Evolutionary conservation across 2,888 invertebrate genomes (phyloP).

Genomic region (Ichneumon xanthorius): DNA sequence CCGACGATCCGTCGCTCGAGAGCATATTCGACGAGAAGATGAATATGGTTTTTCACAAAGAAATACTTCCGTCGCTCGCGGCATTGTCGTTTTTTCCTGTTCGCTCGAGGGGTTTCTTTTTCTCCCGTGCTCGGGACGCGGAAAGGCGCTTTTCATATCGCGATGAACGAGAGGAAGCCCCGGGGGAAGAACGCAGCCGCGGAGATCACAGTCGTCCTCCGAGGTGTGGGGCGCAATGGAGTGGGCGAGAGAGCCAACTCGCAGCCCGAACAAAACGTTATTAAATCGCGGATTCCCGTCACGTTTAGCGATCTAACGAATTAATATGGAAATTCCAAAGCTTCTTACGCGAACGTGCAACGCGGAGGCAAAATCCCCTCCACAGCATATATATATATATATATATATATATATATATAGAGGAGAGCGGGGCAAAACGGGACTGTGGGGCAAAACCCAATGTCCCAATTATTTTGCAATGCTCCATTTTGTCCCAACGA

Average conservation of each 20-base stretch:
- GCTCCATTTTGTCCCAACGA: no score
- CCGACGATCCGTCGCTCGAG: constrained; percentile 16
- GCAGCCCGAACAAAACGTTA: constrained; percentile 74
- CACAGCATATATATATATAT: constrained; percentile 8
- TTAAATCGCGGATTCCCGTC: constrained; percentile 78
- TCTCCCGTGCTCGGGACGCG: constrained; percentile 40
- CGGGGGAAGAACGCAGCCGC: constrained; percentile 33
- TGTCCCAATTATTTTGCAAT: no score
- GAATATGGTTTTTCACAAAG: constrained; percentile 29
- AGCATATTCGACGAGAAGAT: background rate
- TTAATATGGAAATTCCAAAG: constrained; percentile 81
- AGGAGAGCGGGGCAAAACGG: no score
- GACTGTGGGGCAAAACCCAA: no score
- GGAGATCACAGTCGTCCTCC: constrained; percentile 38
- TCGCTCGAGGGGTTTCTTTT: constrained; percentile 25
- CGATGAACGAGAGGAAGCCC: background rate
- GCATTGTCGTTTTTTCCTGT: constrained; percentile 10
- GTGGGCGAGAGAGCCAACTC: constrained; percentile 5
- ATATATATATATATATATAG: no score
- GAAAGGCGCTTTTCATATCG: constrained; percentile 49
- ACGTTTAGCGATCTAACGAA: constrained; percentile 79
- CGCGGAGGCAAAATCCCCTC: constrained; percentile 74
- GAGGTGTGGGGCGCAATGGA: constrained; percentile 7
- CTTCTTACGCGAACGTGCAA: constrained; percentile 72
- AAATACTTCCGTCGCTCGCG: constrained; percentile 40